Conservation (phyloP, 53 echinoderm and acorn worm species). For the Pentamera pediparva region DNA sequence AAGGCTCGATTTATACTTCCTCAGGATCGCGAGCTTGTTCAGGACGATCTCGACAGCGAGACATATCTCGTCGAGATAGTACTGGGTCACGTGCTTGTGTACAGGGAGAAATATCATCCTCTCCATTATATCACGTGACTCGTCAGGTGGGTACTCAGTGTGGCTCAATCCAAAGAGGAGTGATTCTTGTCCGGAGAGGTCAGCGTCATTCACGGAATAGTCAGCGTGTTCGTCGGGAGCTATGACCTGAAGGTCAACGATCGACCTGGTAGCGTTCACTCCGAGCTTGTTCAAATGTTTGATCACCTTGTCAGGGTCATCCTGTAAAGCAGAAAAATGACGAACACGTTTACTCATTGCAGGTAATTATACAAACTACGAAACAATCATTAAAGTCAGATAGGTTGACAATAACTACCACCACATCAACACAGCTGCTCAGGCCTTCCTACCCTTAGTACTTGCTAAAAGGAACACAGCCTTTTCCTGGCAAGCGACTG, state of each 20-base stretch:
- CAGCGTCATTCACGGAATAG: not conserved
- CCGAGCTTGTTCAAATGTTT: slow-evolving; percentile 65
- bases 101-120: slow-evolving; percentile 87
- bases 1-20: slow-evolving; percentile 33
- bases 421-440: no score
- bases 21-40: slow-evolving; percentile 53
- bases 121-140: slow-evolving; percentile 63
- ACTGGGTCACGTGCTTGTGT: slow-evolving; percentile 70
- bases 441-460: no score
- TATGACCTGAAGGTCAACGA: slow-evolving; percentile 61
- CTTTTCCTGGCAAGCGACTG: no score
- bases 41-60: slow-evolving; percentile 66
- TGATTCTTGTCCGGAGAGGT: not conserved
- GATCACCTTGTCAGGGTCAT: slow-evolving; percentile 68
- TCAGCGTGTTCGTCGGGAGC: slow-evolving; percentile 3
- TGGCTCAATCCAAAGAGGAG: slow-evolving; percentile 27
- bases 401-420: no score
- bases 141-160: slow-evolving; percentile 35
- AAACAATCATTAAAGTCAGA: no score
- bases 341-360: no score
- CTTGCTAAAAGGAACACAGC: no score
- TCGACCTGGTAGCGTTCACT: slow-evolving; percentile 55
- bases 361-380: no score
- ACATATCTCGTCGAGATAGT: slow-evolving; percentile 71
- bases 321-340: no score